Conservation (phyloP, 1,140 invertebrate species). For the Drosophila hydei region DNA sequence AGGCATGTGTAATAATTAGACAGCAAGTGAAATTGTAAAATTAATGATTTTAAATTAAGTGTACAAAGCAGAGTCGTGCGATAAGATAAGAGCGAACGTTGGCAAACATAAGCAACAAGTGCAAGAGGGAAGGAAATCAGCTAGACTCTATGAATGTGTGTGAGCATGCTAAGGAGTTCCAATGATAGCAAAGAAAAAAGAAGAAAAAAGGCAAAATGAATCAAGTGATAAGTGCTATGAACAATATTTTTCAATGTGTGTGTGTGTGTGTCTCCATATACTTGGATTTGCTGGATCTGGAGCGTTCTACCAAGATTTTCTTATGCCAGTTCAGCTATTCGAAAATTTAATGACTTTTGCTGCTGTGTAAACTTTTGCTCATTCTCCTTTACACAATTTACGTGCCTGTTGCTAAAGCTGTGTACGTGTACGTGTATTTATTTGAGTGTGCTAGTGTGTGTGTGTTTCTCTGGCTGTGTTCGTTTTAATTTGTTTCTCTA, state of each 20-base stretch:
- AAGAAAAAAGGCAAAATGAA: constrained; percentile 20
- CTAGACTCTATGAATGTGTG: constrained; percentile 8
- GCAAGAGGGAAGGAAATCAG: constrained; percentile 21
- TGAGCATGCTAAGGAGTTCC: constrained; percentile 39
- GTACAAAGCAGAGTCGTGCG: constrained; percentile 59
- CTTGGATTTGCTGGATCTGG: constrained; percentile 26
- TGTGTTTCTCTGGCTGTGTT: constrained; percentile 6
- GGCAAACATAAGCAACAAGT: constrained; percentile 55
- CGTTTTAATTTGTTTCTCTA: constrained; percentile 43
- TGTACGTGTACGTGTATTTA: constrained; percentile 17
- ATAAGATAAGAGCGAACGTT: constrained; percentile 64
- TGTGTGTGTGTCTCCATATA: constrained; percentile 23
- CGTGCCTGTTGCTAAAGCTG: constrained; percentile 15
- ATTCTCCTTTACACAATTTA: constrained; percentile 53
- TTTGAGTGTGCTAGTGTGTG: constrained; percentile 21
- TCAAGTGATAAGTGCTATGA: constrained; percentile 49
- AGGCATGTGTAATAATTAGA: constrained; percentile 52
- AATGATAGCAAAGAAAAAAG: constrained; percentile 31
- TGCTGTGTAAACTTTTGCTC: constrained; percentile 49
- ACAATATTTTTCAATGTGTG: constrained; percentile 42
- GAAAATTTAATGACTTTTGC: constrained; percentile 45
- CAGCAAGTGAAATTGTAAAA: constrained; percentile 53
- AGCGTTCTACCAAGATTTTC: constrained; percentile 36
- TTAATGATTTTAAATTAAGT: constrained; percentile 69
- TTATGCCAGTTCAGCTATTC: constrained; percentile 29